A percentile compares a stretch with the other conserved stretches of the same genome.
These are phyloP conservation scores for Musca domestica DNA, from an alignment of 1,140 invertebrate species.

Conservation along the genomic window DNA sequence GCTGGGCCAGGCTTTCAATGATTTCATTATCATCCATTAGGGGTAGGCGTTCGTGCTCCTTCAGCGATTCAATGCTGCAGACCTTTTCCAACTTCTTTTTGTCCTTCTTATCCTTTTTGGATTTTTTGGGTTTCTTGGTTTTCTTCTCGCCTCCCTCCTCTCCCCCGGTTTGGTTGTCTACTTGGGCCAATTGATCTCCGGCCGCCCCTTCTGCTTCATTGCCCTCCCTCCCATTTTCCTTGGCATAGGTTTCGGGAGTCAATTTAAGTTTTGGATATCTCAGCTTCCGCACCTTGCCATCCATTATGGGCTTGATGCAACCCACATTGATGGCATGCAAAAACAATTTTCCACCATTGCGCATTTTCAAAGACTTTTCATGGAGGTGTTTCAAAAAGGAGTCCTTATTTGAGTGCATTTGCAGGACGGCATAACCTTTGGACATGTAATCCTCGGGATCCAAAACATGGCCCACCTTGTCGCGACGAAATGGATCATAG, in stretches of 20 bases:
- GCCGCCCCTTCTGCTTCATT: neutral
- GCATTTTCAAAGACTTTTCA: constrained; percentile 45
- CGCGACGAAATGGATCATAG: constrained; percentile 55
- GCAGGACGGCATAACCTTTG: constrained; percentile 42
- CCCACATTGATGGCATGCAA: constrained; percentile 44
- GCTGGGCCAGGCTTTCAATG: constrained; percentile 32
- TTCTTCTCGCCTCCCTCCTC: neutral
- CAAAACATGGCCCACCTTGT: constrained; percentile 39
- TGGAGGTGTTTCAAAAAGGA: constrained; percentile 42
- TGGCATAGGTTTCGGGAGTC: neutral
- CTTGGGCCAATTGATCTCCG: too few species aligned
- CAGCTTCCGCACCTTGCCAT: constrained; percentile 35
- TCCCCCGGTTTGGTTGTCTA: too few species aligned
- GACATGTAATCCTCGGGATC: constrained; percentile 47
- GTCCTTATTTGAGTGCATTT: constrained; percentile 47
- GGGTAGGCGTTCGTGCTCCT: constrained; percentile 43
- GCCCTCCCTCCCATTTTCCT: neutral
- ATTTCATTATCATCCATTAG: constrained; percentile 32
- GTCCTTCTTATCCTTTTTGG: neutral
- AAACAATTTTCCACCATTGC: constrained; percentile 49
- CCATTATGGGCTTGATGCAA: constrained; percentile 42
- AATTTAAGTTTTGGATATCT: constrained; percentile 33
- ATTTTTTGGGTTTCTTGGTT: neutral
- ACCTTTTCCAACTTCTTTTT: constrained; percentile 19
- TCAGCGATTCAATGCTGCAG: constrained; percentile 42